A percentile compares a stretch with the other conserved stretches of the same genome.
Conservation (phyloP, 2,888 invertebrate species). For the Lacanobia oleracea region DNA sequence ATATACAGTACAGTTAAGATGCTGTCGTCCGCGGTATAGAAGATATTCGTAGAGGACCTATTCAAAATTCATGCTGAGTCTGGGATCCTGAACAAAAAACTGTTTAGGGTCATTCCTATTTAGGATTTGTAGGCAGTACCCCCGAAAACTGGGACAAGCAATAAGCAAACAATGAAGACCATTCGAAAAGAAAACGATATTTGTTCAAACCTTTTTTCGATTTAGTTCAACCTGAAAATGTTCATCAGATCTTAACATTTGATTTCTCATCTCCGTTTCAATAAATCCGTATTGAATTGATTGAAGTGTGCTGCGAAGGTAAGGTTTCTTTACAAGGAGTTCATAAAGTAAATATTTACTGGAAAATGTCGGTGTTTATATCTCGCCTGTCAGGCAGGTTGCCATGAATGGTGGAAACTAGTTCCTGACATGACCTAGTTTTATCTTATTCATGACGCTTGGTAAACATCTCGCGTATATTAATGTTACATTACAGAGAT, state of each 20-base stretch:
- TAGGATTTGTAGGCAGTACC: conserved; percentile 23
- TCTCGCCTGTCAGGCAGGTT: conserved; percentile 26
- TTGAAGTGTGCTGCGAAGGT: conserved; percentile 19
- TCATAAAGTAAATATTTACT: conserved; percentile 39
- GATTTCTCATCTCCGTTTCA: conserved; percentile 15
- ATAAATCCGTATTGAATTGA: conserved; percentile 30
- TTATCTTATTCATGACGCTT: conserved; percentile 51
- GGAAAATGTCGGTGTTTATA: conserved; percentile 33
- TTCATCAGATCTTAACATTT: conserved; percentile 7
- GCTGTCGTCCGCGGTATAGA: neutral
- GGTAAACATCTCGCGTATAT: conserved; percentile 48
- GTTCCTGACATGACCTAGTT: conserved; percentile 61
- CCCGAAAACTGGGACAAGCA: conserved; percentile 27
- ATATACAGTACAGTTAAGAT: conserved; percentile 8
- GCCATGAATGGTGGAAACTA: conserved; percentile 49
- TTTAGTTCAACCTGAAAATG: conserved; percentile 17
- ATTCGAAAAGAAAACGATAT: conserved; percentile 11
- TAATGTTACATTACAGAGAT: conserved; percentile 29
- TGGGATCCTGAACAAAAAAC: conserved; percentile 45
- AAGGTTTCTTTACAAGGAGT: conserved; percentile 26
- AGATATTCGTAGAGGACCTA: conserved; percentile 6
- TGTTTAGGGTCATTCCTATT: conserved; percentile 24
- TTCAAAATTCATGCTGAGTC: conserved; percentile 42
- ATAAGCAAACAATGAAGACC: conserved; percentile 29
- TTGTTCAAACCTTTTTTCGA: conserved; percentile 31